phyloP scores from a whole-genome alignment of 2,888 invertebrate species.

The Acholoe squamosa region DNA sequence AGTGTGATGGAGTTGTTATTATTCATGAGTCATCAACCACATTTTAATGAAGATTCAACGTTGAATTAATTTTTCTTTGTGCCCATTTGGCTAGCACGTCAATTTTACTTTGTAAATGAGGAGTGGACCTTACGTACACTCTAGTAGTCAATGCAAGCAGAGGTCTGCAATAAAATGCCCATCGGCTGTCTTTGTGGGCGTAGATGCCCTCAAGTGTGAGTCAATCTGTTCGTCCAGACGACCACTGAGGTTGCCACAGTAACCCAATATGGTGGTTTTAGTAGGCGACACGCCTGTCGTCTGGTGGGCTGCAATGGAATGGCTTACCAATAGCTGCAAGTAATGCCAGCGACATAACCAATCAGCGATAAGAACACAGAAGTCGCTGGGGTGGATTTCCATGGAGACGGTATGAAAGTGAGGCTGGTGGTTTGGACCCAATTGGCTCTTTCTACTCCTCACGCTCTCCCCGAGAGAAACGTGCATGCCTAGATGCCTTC shows the following conservation, averaged over 20 bases:
- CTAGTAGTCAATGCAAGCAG: background rate
- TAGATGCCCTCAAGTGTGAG: background rate
- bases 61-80: no score
- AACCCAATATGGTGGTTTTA: slow-evolving; percentile 1
- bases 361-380: slow-evolving; percentile 27
- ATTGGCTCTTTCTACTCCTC: no score
- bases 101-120: no score
- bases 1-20: no score
- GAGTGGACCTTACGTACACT: no score
- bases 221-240: background rate
- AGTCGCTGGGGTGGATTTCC: background rate
- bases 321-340: slow-evolving; percentile 4
- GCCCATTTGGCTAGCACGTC: no score
- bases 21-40: no score
- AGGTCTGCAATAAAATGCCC: slow-evolving; percentile 5
- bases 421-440: background rate
- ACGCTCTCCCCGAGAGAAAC: no score
- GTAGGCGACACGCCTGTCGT: background rate
- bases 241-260: background rate
- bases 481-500: no score
- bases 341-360: slow-evolving; percentile 27
- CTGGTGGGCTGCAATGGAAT: slow-evolving; percentile 2
- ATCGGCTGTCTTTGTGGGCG: background rate
- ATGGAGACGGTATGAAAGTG: background rate
- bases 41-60: no score